Percentiles rank a stretch among this genome's conserved stretches.
Conservation (phyloP, 2,888 invertebrate species). For the Balanococcus diminutus region DNA sequence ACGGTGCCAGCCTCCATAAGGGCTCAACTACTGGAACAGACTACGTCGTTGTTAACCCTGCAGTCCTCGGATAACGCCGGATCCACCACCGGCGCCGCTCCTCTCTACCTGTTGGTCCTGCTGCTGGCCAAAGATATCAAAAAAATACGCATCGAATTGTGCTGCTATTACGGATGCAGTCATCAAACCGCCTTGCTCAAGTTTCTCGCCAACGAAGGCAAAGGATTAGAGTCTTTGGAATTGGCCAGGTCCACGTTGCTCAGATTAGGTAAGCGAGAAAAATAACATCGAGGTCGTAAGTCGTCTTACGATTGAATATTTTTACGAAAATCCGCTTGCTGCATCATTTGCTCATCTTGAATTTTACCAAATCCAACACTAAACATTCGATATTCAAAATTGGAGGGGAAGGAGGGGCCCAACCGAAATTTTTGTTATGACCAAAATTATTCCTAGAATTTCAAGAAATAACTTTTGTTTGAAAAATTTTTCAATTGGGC, state of each 20-base stretch:
- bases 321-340: no score
- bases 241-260: constrained; percentile 62
- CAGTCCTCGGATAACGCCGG: constrained; percentile 61
- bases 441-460: no score
- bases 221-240: constrained; percentile 62
- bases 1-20: constrained; percentile 61
- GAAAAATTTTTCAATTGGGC: no score
- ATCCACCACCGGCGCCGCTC: constrained; percentile 62
- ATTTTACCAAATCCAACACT: no score
- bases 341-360: no score
- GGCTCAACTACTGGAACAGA: constrained; percentile 62
- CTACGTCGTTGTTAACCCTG: constrained; percentile 61
- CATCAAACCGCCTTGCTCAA: constrained; percentile 63
- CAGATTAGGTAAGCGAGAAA: constrained; percentile 60
- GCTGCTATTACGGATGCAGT: constrained; percentile 64
- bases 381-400: no score
- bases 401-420: no score
- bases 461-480: no score
- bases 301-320: no score
- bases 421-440: no score
- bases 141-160: constrained; percentile 62
- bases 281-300: not conserved
- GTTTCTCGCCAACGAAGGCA: constrained; percentile 62
- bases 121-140: constrained; percentile 62
- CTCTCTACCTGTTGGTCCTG: constrained; percentile 62